Conservation (phyloP, 2,888 invertebrate genomes). For the Plebejus argus region DNA sequence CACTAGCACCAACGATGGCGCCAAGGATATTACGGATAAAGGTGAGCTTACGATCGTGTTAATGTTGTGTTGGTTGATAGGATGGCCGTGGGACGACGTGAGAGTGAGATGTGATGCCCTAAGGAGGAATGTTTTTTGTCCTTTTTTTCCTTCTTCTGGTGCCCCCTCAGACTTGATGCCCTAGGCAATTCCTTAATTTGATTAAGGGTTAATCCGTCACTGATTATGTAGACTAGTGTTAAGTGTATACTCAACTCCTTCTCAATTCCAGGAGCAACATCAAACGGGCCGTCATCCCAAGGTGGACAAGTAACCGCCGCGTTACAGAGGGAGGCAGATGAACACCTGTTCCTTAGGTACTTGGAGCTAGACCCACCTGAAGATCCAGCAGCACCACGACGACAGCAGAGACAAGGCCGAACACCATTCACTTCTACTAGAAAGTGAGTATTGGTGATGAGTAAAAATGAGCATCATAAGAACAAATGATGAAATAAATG, state of each 20-base stretch:
- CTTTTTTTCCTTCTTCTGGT: no score
- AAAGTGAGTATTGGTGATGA: slow-evolving; percentile 58
- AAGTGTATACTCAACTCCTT: background rate
- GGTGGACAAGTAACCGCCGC: slow-evolving; percentile 80
- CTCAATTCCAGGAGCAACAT: slow-evolving; percentile 56
- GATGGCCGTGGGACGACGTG: no score
- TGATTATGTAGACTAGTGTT: no score
- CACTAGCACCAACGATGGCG: slow-evolving; percentile 70
- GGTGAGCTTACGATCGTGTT: slow-evolving; percentile 47
- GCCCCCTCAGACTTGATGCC: no score
- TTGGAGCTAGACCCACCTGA: slow-evolving; percentile 90
- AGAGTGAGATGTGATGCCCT: no score
- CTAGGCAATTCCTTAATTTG: no score
- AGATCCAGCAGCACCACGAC: slow-evolving; percentile 81
- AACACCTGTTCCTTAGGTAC: slow-evolving; percentile 87
- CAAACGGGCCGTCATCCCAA: slow-evolving; percentile 72
- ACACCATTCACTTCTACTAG: slow-evolving; percentile 93
- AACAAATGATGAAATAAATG: no score
- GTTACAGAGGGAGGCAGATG: slow-evolving; percentile 85
- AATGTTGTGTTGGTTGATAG: background rate
- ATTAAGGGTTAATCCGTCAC: no score
- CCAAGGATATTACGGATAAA: slow-evolving; percentile 71
- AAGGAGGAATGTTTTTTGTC: no score
- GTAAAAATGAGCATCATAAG: background rate
- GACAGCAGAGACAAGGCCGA: slow-evolving; percentile 83